These are phyloP conservation scores for Prosopocoilus inquinatus DNA, from an alignment of 2,888 invertebrate genomes.

Conservation along the genomic window DNA sequence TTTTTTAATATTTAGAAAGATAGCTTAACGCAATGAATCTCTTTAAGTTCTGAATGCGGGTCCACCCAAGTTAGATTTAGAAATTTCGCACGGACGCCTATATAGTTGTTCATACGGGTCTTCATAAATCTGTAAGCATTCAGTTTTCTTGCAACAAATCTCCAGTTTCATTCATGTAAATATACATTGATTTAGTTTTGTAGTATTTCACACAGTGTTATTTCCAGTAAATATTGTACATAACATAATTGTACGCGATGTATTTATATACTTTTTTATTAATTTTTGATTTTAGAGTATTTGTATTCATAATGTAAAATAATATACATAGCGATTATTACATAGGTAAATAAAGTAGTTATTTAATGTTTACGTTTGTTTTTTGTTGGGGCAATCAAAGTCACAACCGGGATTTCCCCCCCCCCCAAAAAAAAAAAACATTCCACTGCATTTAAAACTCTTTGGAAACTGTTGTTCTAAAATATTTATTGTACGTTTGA, in stretches of 20 bases:
- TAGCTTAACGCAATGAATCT: neutral
- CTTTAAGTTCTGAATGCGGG: constrained; percentile 2
- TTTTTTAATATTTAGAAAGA: neutral
- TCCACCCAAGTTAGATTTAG: neutral
- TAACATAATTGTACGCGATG: neutral
- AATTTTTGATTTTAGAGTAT: neutral
- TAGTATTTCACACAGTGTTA: neutral
- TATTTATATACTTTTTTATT: neutral
- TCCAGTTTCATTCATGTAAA: neutral
- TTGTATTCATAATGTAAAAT: constrained; percentile 3
- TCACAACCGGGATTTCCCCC: no score
- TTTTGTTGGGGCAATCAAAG: no score
- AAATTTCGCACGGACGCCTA: neutral
- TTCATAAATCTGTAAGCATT: constrained; percentile 2
- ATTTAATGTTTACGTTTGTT: no score
- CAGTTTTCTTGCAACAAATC: neutral
- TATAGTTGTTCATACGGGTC: constrained; percentile 1
- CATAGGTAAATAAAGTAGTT: no score
- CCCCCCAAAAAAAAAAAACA: no score
- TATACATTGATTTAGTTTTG: neutral
- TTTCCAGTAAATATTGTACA: constrained; percentile 2
- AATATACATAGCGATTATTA: constrained; percentile 1
- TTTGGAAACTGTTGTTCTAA: no score
- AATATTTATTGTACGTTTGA: no score
- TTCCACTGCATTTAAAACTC: no score